A percentile compares a stretch with the other conserved stretches of the same genome.
phyloP scores from a whole-genome alignment of 2,113 vertebrate genomes.

The Oriolus oriolus region DNA sequence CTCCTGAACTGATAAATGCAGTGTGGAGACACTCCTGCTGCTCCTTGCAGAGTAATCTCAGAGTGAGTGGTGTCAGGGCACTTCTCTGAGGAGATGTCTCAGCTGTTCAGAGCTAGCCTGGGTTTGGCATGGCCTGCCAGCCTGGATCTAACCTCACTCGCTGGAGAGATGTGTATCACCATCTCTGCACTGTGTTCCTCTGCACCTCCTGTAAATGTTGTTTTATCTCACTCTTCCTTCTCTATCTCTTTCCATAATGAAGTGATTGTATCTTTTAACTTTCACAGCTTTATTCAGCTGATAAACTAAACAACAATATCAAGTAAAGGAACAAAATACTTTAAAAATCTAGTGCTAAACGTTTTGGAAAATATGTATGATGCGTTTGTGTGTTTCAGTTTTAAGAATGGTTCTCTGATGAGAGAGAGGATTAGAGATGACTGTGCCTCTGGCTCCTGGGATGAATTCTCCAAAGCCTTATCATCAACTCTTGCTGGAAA shows the following conservation, averaged over 20 bases:
- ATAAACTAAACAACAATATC: not conserved
- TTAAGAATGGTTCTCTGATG: conserved; percentile 94
- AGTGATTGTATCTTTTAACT: not conserved
- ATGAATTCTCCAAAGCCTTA: conserved; percentile 80
- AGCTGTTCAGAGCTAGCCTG: not conserved
- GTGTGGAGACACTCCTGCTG: not conserved
- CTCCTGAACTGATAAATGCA: not conserved
- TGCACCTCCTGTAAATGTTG: not conserved
- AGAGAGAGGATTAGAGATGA: conserved; percentile 87
- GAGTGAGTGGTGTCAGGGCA: not conserved
- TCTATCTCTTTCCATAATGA: not conserved
- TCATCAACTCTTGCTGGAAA: conserved; percentile 83
- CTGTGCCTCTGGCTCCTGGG: conserved; percentile 85
- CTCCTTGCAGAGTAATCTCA: not conserved
- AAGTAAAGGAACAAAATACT: not conserved
- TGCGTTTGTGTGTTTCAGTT: conserved; percentile 75
- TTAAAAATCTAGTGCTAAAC: not conserved
- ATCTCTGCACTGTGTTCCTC: not conserved
- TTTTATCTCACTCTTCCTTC: not conserved
- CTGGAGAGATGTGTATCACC: not conserved
- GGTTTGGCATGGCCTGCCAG: not conserved
- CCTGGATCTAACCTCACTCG: not conserved
- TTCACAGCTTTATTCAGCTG: not conserved
- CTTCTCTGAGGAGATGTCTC: not conserved
- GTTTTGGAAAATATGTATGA: not conserved